A percentile compares a stretch with the other conserved stretches of the same genome.
Conservation (phyloP, 2,113 vertebrate genomes). For the Macrotis lagotis region DNA sequence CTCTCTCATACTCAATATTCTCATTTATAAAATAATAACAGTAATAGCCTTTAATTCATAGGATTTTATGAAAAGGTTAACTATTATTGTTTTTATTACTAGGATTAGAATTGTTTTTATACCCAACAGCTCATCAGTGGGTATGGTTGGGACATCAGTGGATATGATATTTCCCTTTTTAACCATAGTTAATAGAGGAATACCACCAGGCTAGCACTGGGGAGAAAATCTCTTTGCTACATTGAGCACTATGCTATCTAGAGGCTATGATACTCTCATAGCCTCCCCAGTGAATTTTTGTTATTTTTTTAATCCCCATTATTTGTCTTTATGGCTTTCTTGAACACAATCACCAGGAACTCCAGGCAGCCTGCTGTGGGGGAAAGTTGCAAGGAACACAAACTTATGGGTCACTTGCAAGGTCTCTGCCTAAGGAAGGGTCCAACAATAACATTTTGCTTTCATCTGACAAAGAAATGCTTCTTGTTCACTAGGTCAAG, state of each 20-base stretch:
- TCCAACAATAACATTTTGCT: conserved; percentile 58
- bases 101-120: conserved; percentile 33
- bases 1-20: neutral
- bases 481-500: conserved; percentile 52
- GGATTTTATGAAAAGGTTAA: neutral
- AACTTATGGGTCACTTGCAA: conserved; percentile 1
- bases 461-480: conserved; percentile 43
- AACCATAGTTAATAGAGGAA: neutral
- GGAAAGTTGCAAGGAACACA: conserved; percentile 13
- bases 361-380: conserved; percentile 28
- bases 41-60: neutral
- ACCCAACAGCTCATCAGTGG: neutral
- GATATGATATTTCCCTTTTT: conserved; percentile 9
- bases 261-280: neutral
- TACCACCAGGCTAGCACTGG: neutral
- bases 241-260: neutral
- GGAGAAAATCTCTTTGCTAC: neutral
- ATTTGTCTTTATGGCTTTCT: conserved; percentile 42
- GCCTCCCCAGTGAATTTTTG: neutral
- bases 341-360: conserved; percentile 19
- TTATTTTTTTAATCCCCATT: conserved; percentile 8
- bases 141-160: neutral
- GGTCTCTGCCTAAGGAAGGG: conserved; percentile 24
- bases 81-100: conserved; percentile 6
- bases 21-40: neutral